Conservation (phyloP, 2,113 vertebrate species). For the Phylloscopus trochiloides region DNA sequence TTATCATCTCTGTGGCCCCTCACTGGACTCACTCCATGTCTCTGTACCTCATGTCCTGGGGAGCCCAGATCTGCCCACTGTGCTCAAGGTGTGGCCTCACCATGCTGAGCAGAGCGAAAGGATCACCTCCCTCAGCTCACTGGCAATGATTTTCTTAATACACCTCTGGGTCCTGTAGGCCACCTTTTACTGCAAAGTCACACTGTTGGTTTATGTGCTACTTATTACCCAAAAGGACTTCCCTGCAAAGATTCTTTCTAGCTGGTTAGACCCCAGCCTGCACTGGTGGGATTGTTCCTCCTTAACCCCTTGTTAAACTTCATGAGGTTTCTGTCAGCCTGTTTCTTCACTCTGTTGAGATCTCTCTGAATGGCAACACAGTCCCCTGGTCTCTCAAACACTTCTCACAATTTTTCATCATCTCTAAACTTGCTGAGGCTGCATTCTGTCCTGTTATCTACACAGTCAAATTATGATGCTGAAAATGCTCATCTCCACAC, state of each 20-base stretch:
- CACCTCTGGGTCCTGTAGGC: not conserved
- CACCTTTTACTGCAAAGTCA: not conserved
- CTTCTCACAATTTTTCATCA: not conserved
- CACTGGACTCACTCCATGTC: not conserved
- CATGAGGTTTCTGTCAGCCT: not conserved
- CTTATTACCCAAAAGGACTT: not conserved
- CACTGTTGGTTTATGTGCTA: not conserved
- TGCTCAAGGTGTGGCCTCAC: fast-evolving
- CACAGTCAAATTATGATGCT: not conserved
- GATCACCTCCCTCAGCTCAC: not conserved
- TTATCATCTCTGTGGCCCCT: not conserved
- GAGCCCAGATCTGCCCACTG: not conserved
- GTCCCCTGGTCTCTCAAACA: not conserved
- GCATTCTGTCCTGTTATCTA: not conserved
- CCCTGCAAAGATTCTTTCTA: not conserved
- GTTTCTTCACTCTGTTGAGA: not conserved
- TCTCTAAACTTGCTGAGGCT: not conserved
- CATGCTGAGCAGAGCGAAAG: not conserved
- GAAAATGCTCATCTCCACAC: not conserved
- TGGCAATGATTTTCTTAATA: not conserved
- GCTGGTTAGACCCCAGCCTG: not conserved
- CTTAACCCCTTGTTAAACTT: not conserved
- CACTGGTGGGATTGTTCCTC: not conserved
- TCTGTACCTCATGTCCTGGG: fast-evolving
- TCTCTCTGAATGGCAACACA: not conserved